Percentiles rank a stretch among this genome's conserved stretches.
phyloP scores from a whole-genome alignment of 1,140 invertebrate genomes.

The Dreissena rostriformis region DNA sequence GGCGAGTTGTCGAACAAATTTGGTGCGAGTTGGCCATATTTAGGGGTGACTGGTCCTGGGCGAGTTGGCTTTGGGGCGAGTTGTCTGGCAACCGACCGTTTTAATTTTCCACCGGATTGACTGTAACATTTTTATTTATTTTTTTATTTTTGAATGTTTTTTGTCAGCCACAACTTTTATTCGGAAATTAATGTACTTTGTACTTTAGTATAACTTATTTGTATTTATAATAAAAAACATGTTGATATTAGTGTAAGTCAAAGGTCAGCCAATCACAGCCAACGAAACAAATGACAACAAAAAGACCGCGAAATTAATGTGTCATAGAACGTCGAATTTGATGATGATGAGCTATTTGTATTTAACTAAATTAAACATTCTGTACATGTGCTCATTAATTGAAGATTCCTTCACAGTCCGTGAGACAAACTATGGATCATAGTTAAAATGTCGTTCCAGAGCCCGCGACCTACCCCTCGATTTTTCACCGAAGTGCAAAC shows the following conservation, averaged over 20 bases:
- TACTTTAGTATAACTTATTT: too few relatives aligned
- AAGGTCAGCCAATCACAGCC: conserved; percentile 34
- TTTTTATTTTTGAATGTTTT: too few relatives aligned
- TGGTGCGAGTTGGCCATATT: too few relatives aligned
- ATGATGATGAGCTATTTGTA: background rate
- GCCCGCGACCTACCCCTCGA: conserved; percentile 79
- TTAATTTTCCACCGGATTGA: too few relatives aligned
- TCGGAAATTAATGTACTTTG: too few relatives aligned
- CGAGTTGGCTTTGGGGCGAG: too few relatives aligned
- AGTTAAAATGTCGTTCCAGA: conserved; percentile 64
- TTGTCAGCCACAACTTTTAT: too few relatives aligned
- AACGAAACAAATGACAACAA: conserved; percentile 35
- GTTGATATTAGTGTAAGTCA: background rate
- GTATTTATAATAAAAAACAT: too few relatives aligned
- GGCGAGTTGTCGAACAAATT: too few relatives aligned
- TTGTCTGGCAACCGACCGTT: too few relatives aligned
- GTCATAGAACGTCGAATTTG: background rate
- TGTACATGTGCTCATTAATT: background rate
- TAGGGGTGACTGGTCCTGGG: too few relatives aligned
- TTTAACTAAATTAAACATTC: background rate
- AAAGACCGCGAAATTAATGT: conserved; percentile 52
- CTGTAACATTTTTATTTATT: too few relatives aligned
- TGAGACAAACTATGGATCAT: background rate
- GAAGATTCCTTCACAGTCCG: background rate
- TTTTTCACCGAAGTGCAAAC: conserved; percentile 79